Evolutionary conservation across 64 coral and sea anemone species (phyloP), one percentile per base, ranked within the genome.

Genomic region (Trachythela sp.): DNA sequence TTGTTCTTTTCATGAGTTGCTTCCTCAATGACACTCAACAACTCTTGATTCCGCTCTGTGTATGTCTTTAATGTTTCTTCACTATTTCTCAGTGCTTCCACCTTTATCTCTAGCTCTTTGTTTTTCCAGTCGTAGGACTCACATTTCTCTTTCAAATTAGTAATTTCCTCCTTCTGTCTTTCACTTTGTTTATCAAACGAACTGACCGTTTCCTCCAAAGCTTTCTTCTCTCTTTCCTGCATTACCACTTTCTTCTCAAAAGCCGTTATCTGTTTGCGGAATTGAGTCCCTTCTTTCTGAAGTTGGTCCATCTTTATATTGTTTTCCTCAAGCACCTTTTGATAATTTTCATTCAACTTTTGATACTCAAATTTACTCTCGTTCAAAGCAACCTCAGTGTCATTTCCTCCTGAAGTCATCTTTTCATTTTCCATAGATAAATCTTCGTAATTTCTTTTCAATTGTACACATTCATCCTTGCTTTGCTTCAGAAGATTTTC

Each of bases 191-290:
- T 39, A 80, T 37, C 11, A 6, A 80, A 30, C 37, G 34, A 80
- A 37, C 2, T 36, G 10, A 80, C 20, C 75, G 31, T 80, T 37
- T 80, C 75, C 30, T 80, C 75, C 17, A 36, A 80, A 39, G 27
- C 35, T 18, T 80, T 80, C 20, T 80, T 80, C 75, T 80, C 75
- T 80, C 75, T 30, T 80, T 80, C 75, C 30, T 80, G 75, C 8
- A 39, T 37, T 30, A 29, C 75, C 75, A 80, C 30, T 30, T 80
- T 80, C 30, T 80, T 80, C 37, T 80, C 75, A 39, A 37, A 37
- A 80, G 75, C 75, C 20, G 37, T 14, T 11, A 80, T 30, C 35
- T 80, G 75, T 36, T 80, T 80, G 8, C 37, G 31, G 4, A 22
- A 37, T 34, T 80, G 75, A 35, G 27, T 80, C 3, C 32, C 20